Base-by-base conservation (phyloP, 2,888 invertebrate genomes). In the Notodonta ziczac region DNA sequence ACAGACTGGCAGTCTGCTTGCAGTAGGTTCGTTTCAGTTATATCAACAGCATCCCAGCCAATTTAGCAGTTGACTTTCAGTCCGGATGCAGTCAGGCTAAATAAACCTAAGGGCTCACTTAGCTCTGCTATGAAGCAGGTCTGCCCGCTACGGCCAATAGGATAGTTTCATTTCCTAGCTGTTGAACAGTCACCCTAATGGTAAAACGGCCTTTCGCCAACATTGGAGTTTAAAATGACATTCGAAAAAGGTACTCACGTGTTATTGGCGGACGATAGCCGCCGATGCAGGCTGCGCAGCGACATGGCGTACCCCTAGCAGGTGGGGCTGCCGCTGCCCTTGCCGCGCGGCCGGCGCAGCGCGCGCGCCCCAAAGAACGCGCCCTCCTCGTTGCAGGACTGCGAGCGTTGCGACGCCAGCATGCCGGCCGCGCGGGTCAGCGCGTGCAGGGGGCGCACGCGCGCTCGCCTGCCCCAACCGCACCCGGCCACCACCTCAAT, bases 231-330 rank as follows among this genome's bases (percentile, higher is more conserved):
- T 24, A 24, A 24, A 24, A 24, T 1, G 24, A 2, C 24, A 24
- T 13, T 46, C 12, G 5, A 16, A 32, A 58, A 55, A 48, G 32
- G 40, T 64, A 92, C 95, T 95, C 83, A 94, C 95, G 94, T 94
- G 94, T 94, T 92, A 86, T 89, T 90, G 82, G 91, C 92, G 91
- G 94, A 94, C 88, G 95, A 94, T 82, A 95, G 94, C 88, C 95
- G 94, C 81, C 95, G 94, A 90, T 94, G 94, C 84, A 94, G 94
- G 94, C 93, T 94, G 94, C 94, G 94, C 94, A 93, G 95, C 95
- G 95, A 95, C 94, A 95, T 95, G 95, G 94, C 94, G 94, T 94
- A 93, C 93, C 94, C 94, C 94, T 94, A 94, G 94, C 94, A 94
- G 84, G 94, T 94, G 88, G 94, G 94, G 84, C 94, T 94, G 80